phyloP scores from a whole-genome alignment of 2,888 invertebrate genomes.

The Cephus pygmeus region DNA sequence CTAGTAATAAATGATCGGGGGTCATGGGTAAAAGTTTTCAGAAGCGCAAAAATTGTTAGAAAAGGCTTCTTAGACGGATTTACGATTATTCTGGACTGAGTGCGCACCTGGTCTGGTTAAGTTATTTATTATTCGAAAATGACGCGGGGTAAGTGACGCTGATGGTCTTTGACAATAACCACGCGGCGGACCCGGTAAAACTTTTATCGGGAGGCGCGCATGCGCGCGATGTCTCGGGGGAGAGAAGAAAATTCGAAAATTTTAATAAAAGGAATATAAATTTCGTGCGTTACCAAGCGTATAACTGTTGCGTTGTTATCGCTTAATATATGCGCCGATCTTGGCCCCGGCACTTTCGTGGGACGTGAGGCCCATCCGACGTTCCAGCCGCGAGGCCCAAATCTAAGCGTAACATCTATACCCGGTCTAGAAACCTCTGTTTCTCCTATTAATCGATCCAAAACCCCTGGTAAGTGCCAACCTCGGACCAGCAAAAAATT shows the following conservation, averaged over 20 bases:
- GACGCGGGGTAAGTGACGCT: conserved; percentile 19
- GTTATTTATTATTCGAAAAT: conserved; percentile 20
- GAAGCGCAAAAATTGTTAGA: not conserved
- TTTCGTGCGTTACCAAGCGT: not conserved
- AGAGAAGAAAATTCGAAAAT: not conserved
- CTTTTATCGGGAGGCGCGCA: conserved; percentile 9
- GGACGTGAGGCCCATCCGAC: not conserved
- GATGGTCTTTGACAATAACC: conserved; percentile 11
- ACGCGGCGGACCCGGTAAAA: conserved; percentile 12
- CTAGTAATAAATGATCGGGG: not conserved
- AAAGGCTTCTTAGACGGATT: not conserved
- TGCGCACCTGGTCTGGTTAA: conserved; percentile 13
- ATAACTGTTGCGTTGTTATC: not conserved
- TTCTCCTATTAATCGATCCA: not conserved
- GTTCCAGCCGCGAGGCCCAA: not conserved
- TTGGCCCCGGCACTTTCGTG: not conserved
- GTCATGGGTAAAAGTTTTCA: not conserved
- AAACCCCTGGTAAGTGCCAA: not conserved
- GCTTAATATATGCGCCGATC: not conserved
- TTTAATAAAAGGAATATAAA: not conserved
- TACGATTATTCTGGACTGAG: not conserved
- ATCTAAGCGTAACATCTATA: not conserved
- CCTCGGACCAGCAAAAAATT: not conserved
- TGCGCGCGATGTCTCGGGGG: too few relatives aligned
- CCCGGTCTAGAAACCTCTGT: not conserved